Evolutionary conservation across 2,797 vertebrate genomes (phyloP).

Genomic region (Acrossocheilus fasciatus): DNA sequence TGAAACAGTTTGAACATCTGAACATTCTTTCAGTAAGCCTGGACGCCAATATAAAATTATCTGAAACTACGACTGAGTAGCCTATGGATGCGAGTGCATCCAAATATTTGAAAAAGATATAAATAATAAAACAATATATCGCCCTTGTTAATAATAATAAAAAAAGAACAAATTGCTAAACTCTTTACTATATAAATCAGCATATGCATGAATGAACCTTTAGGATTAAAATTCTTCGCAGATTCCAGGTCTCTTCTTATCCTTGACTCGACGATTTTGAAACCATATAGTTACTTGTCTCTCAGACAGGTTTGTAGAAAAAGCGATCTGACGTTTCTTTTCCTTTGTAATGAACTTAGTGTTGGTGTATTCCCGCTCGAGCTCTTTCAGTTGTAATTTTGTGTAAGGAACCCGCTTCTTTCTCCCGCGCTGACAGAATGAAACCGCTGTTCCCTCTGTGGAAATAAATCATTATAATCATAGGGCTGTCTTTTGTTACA

Average conservation of each 20-base stretch:
- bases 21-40: not conserved
- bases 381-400: conserved; percentile 89
- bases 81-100: not conserved
- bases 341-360: conserved; percentile 99
- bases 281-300: conserved; percentile 92
- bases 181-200: not conserved
- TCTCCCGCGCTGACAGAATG: conserved; percentile 78
- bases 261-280: conserved; percentile 88
- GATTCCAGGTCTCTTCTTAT: conserved; percentile 79
- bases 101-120: not conserved
- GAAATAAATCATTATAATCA: conserved; percentile 14
- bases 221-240: conserved; percentile 51
- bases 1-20: not conserved
- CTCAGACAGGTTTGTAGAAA: conserved; percentile 85
- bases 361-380: conserved; percentile 91
- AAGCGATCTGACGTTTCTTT: conserved; percentile 90
- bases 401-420: conserved; percentile 88
- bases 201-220: not conserved
- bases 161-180: too few species aligned
- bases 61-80: not conserved
- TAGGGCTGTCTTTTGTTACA: not conserved
- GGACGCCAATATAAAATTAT: not conserved
- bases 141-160: not conserved
- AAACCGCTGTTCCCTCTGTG: conserved; percentile 82
- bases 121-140: too few species aligned